A percentile compares a stretch with the other conserved stretches of the same genome.
Evolutionary conservation across 2,888 invertebrate genomes (phyloP).

Genomic region (Trachelus tabidus): DNA sequence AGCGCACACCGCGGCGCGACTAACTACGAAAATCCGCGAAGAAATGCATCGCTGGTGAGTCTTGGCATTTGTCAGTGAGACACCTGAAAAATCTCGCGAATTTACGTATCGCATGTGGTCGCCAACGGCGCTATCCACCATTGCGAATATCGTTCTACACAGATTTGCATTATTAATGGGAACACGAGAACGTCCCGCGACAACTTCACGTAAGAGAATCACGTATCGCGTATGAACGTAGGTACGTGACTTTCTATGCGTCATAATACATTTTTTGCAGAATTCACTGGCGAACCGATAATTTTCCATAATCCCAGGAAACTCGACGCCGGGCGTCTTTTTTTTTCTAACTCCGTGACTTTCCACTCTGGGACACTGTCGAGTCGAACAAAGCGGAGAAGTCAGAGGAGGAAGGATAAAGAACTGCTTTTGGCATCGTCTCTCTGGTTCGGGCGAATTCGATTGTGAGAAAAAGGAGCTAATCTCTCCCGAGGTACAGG

Average conservation of each 20-base stretch:
- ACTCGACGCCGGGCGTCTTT: background rate
- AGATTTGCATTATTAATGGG: background rate
- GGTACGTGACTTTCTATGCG: background rate
- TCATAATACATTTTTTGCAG: background rate
- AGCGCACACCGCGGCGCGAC: slow-evolving; percentile 30
- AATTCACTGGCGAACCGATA: background rate
- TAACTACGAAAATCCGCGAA: slow-evolving; percentile 52
- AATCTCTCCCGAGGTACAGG: background rate
- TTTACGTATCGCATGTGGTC: slow-evolving; percentile 20
- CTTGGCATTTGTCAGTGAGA: slow-evolving; percentile 52
- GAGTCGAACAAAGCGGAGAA: background rate
- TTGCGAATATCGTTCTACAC: background rate
- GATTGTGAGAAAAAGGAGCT: background rate
- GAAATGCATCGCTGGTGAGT: slow-evolving; percentile 48
- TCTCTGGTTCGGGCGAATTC: background rate
- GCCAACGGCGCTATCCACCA: background rate
- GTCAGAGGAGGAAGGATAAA: background rate
- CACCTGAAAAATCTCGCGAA: slow-evolving; percentile 51
- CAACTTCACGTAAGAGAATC: background rate
- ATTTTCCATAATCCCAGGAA: background rate
- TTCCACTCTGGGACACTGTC: no score
- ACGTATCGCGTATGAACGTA: background rate
- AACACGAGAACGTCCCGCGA: background rate
- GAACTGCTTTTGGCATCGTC: background rate
- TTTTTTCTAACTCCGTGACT: background rate